Conservation (phyloP, 2,888 invertebrate species). For the Disparrhopalites patrizii region DNA sequence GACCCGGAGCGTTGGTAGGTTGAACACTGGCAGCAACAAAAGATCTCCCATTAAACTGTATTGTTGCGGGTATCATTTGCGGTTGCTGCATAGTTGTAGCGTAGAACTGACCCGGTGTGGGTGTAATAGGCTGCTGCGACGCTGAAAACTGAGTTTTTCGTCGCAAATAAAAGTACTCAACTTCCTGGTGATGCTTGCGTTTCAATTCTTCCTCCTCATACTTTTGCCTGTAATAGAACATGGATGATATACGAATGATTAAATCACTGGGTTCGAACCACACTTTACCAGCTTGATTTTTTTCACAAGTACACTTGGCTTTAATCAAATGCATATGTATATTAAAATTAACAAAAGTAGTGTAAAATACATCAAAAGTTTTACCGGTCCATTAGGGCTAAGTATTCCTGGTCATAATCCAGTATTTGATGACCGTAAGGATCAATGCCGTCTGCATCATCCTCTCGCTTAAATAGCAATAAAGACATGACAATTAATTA, state of each 20-base stretch:
- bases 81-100: slow-evolving; percentile 13
- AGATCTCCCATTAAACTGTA: slow-evolving; percentile 20
- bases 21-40: slow-evolving; percentile 15
- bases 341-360: background rate
- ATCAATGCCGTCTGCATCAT: slow-evolving; percentile 15
- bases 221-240: slow-evolving; percentile 52
- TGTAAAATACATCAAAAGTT: background rate
- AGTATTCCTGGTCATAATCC: slow-evolving; percentile 43
- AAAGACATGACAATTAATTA: background rate
- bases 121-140: slow-evolving; percentile 21
- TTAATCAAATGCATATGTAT: slow-evolving; percentile 4
- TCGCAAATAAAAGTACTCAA: slow-evolving; percentile 48
- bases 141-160: slow-evolving; percentile 38
- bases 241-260: background rate
- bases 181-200: slow-evolving; percentile 54
- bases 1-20: slow-evolving; percentile 2
- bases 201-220: slow-evolving; percentile 58
- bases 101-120: slow-evolving; percentile 25
- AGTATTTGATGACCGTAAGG: slow-evolving; percentile 23
- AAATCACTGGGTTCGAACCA: background rate
- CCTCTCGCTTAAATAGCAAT: slow-evolving; percentile 8
- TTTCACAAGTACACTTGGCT: too few species aligned
- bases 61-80: slow-evolving; percentile 16
- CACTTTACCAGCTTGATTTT: too few species aligned
- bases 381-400: slow-evolving; percentile 41